Evolutionary conservation across 2,888 invertebrate genomes (phyloP).

Genomic region (Craniophora ligustri): DNA sequence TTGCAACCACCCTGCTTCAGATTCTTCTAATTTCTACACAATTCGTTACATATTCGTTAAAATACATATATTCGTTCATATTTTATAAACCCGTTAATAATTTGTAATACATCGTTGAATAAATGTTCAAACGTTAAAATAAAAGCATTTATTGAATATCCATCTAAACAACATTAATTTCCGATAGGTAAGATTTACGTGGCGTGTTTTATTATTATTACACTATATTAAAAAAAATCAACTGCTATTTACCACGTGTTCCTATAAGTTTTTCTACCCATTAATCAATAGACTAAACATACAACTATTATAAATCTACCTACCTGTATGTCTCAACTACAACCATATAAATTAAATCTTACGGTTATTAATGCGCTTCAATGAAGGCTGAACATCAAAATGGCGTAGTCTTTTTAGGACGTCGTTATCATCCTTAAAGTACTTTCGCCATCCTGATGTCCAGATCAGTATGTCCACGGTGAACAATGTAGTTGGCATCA

Average conservation of each 20-base stretch:
- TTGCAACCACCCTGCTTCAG: too few relatives aligned
- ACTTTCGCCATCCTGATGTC: conserved; percentile 23
- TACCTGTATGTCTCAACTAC: conserved; percentile 67
- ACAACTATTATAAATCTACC: conserved; percentile 60
- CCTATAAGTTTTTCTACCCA: conserved; percentile 36
- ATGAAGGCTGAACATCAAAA: conserved; percentile 43
- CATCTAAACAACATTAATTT: too few relatives aligned
- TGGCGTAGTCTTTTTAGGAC: conserved; percentile 17
- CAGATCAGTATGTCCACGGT: too few relatives aligned
- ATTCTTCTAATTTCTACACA: too few relatives aligned
- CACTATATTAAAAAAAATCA: conserved; percentile 5
- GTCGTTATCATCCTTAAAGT: conserved; percentile 18
- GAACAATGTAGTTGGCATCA: conserved; percentile 66
- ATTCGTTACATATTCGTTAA: too few relatives aligned
- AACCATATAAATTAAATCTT: conserved; percentile 66
- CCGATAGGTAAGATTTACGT: conserved; percentile 16
- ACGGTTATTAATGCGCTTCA: conserved; percentile 65
- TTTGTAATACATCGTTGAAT: too few relatives aligned
- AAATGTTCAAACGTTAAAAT: too few relatives aligned
- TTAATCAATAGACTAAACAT: conserved; percentile 46
- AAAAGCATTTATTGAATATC: too few relatives aligned
- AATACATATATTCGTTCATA: too few relatives aligned
- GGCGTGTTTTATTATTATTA: too few relatives aligned
- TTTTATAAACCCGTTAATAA: too few relatives aligned
- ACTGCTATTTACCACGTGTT: conserved; percentile 39